phyloP scores from a whole-genome alignment of 2,888 invertebrate genomes.

The Scelioninae gen. 2 region DNA sequence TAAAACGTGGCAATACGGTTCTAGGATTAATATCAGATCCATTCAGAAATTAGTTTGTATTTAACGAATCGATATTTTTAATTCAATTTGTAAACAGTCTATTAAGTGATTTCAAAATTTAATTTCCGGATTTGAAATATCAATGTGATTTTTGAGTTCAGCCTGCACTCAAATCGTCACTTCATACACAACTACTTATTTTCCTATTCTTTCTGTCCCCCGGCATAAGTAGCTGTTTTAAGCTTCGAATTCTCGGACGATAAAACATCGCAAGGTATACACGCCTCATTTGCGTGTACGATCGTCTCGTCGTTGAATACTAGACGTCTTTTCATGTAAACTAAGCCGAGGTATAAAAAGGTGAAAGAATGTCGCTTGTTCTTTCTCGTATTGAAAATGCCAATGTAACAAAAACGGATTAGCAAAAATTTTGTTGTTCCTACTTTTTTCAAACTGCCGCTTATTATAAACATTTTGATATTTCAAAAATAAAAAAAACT shows the following conservation, averaged over 20 bases:
- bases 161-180: neutral
- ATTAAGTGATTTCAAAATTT: too few relatives aligned
- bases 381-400: neutral
- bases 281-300: conserved; percentile 33
- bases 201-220: conserved; percentile 1
- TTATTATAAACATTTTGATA: too few relatives aligned
- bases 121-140: too few relatives aligned
- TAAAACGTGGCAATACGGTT: too few relatives aligned
- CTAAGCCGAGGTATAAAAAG: conserved; percentile 14
- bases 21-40: too few relatives aligned
- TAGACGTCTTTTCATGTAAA: conserved; percentile 18
- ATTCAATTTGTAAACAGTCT: too few relatives aligned
- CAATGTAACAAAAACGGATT: neutral
- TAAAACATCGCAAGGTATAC: conserved; percentile 49
- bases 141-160: conserved; percentile 3
- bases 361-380: conserved; percentile 1
- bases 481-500: too few relatives aligned
- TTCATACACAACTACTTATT: conserved; percentile 2
- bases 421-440: too few relatives aligned
- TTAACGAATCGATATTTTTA: too few relatives aligned
- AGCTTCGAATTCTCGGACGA: conserved; percentile 51
- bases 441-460: too few relatives aligned
- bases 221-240: conserved; percentile 36
- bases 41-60: too few relatives aligned
- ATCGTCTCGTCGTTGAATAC: conserved; percentile 13